Evolutionary conservation across 2,113 vertebrate species (phyloP), one percentile per base, ranked within the genome.

Genomic region (Beaufortia kweichowensis): DNA sequence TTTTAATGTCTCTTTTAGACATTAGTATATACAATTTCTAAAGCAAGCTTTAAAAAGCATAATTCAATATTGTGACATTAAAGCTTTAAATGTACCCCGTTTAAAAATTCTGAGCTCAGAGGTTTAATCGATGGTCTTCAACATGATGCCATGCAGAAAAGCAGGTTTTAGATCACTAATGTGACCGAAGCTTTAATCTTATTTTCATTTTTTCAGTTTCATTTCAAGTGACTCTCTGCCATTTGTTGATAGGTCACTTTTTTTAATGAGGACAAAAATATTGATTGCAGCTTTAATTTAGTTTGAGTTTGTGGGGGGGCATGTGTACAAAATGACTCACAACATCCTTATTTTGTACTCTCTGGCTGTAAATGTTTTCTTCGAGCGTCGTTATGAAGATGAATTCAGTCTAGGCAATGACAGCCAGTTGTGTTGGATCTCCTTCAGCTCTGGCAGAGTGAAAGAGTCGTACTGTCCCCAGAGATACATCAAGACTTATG

Each of bases 401-500:
- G 3, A 23, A 55, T 69, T 55, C 29, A 55, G 48, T 55, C 48
- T 33, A 29, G 53, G 67, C 48, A 69, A 56, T 55, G 31, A 68
- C 26, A 69, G 67, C 29, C 31, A 69, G n/a, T 50, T 50, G 46
- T 69, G n/a, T 69, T 10, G n/a, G 67, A 69, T 69, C 48, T 69
- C 48, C 48, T 55, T 69, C 24, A 56, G 39, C 55, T 82, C 74
- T 80, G 15, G 63, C 19, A 11, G 72, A 75, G 67, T 71, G 65
- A 53, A 73, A 65, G 0, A n/a, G 76, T 60, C 57, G 79, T 61
- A 61, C 1, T 56, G 41, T 63, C 79, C 77, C 75, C 6, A 15
- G 81, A 81, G 83, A 84, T 74, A 48, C 4, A 79, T 73, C 81
- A 56, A 71, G 84, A 82, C 84, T 79, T 83, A 85, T 73, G 33